Evolutionary conservation across 2,113 vertebrate species (phyloP).

Genomic region (Columbina picui): DNA sequence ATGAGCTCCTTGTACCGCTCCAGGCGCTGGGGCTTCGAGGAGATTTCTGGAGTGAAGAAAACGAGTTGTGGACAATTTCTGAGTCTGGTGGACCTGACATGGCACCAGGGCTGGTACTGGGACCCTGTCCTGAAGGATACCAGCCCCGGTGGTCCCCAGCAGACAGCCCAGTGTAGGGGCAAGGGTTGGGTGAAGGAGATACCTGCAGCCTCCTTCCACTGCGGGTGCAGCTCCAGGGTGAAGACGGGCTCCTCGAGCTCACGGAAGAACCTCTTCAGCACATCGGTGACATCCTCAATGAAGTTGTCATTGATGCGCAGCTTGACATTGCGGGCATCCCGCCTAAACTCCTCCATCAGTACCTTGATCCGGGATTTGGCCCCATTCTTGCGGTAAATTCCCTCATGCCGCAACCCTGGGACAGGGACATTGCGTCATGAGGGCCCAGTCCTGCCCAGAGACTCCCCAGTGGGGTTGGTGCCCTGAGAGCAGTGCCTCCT

Average conservation of each 20-base stretch:
- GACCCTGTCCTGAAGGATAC: accelerated
- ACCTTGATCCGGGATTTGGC: slow-evolving; percentile 92
- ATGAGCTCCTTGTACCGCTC: slow-evolving; percentile 94
- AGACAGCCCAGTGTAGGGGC: neutral
- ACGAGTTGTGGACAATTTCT: neutral
- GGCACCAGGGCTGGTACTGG: neutral
- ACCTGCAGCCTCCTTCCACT: slow-evolving; percentile 95
- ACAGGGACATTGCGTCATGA: neutral
- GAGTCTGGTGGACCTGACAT: neutral
- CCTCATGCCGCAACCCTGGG: slow-evolving; percentile 91
- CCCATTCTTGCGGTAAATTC: slow-evolving; percentile 95
- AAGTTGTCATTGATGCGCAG: slow-evolving; percentile 94
- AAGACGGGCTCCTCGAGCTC: slow-evolving; percentile 94
- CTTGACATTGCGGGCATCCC: slow-evolving; percentile 93
- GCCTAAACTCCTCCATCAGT: slow-evolving; percentile 94
- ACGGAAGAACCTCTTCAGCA: slow-evolving; percentile 96
- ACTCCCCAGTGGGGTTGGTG: accelerated
- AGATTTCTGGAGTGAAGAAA: slow-evolving; percentile 73
- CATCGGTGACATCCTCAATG: slow-evolving; percentile 95
- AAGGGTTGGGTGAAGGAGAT: neutral
- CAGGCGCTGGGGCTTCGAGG: slow-evolving; percentile 82
- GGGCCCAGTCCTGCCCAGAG: neutral
- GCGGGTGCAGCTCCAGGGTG: slow-evolving; percentile 87
- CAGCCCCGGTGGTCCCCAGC: too few relatives aligned
- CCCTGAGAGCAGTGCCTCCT: accelerated